Base-by-base conservation (phyloP, 2,113 vertebrate species). In the Neopipo cinnamomea region DNA sequence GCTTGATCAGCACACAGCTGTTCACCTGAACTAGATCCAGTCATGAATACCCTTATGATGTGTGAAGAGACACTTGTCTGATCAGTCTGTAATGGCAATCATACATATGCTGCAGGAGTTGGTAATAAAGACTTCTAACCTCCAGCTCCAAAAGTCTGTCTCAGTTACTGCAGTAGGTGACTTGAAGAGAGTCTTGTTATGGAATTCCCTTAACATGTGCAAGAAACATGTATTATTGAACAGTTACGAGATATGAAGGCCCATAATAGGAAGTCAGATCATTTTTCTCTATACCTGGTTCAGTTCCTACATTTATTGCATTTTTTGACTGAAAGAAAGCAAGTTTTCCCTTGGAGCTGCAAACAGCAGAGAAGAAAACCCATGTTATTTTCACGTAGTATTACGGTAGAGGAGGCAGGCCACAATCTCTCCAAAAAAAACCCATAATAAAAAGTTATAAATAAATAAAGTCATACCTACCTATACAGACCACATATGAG, bases 11-110 rank as follows among this genome's bases (percentile, higher is more conserved):
- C 4, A 0, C n/a, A 47, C 12, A 74, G 31, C 13, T 52, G 28
- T 53, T 72, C 20, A 44, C 35, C 31, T 85, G 42, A 52, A 63
- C 47, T 35, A 56, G 21, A 62, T 58, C 30, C 24, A 75, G 28
- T 20, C 42, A 71, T 37, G 42, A n/a, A n/a, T 20, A 70, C 14
- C 20, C 5, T 53, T 39, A 44, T 11, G 27, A 27, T 47, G 11
- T n/a, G 39, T 24, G n/a, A 58, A 61, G 33, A 78, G 18, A 53
- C 17, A 41, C 11, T 41, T 0, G 0, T 41, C 31, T 42, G 46
- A 49, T 49, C 14, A 58, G 17, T 58, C 31, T 56, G 20, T 82
- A 47, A 50, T 16, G 15, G 10, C 21, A 78, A 42, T 18, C 9
- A 66, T 11, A 27, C 12, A 28, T 50, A 28, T 8, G 8, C 31